Percentiles rank a stretch among this genome's conserved stretches.
Evolutionary conservation across 2,888 invertebrate genomes (phyloP).

Genomic region (Sericinus montela): DNA sequence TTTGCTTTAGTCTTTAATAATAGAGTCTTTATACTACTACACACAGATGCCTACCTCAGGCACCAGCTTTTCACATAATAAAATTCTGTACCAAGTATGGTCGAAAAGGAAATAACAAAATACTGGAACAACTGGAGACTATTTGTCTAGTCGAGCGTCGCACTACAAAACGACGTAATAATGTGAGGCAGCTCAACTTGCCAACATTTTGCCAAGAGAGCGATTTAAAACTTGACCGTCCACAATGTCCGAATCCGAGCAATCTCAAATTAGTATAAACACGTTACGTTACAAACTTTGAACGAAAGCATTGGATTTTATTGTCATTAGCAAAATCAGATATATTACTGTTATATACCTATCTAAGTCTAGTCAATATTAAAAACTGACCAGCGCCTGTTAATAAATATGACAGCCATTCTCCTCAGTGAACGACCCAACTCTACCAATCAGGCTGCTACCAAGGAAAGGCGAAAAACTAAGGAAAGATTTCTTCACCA

Average conservation of each 20-base stretch:
- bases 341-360: no score
- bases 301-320: constrained; percentile 1
- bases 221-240: constrained; percentile 19
- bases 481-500: no score
- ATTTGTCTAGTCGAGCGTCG: constrained; percentile 18
- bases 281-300: background rate
- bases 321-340: constrained; percentile 7
- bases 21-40: no score
- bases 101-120: constrained; percentile 10
- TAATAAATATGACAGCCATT: no score
- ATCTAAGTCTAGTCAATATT: no score
- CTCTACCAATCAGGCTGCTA: no score
- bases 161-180: constrained; percentile 19
- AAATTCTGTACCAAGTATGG: background rate
- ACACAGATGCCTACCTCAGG: no score
- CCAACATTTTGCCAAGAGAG: constrained; percentile 28
- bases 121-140: constrained; percentile 5
- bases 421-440: no score
- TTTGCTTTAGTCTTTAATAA: constrained; percentile 10
- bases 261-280: constrained; percentile 15
- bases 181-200: constrained; percentile 31
- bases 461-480: no score
- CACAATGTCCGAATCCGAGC: constrained; percentile 14
- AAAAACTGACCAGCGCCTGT: no score
- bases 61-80: no score